A percentile compares a stretch with the other conserved stretches of the same genome.
Evolutionary conservation across 2,113 vertebrate genomes (phyloP).

Genomic region (Phyllostomus hastatus): DNA sequence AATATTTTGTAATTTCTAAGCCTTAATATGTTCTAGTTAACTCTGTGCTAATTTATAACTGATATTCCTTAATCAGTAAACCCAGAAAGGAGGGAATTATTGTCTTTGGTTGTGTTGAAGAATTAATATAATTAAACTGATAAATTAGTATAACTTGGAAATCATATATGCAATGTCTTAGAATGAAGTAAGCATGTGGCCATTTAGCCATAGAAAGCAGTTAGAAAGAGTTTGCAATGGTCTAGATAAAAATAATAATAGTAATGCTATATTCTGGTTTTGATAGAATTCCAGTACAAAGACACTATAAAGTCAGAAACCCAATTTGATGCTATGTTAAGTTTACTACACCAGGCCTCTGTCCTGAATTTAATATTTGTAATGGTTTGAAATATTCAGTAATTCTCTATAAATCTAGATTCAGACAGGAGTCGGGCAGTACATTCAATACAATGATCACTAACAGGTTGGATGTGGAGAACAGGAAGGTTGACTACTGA

Average conservation of each 20-base stretch:
- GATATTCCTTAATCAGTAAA: neutral
- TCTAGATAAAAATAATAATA: neutral
- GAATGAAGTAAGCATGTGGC: neutral
- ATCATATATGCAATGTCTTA: neutral
- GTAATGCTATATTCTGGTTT: neutral
- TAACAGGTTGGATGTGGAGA: neutral
- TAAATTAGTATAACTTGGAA: neutral
- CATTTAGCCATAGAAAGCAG: neutral
- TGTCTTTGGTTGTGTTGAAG: neutral
- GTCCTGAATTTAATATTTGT: neutral
- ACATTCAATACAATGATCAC: neutral
- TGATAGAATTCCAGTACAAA: neutral
- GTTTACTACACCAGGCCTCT: neutral
- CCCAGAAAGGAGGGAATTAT: neutral
- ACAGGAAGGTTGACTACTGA: neutral
- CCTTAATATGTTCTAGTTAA: neutral
- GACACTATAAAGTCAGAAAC: neutral
- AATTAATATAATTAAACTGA: neutral
- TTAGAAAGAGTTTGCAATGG: neutral
- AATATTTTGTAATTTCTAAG: neutral
- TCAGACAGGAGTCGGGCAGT: neutral
- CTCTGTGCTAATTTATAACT: neutral
- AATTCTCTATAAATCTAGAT: neutral
- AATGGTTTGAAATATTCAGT: neutral
- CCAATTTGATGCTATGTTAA: neutral